Evolutionary conservation across 2,113 vertebrate genomes (phyloP), one percentile per base, ranked within the genome.

Genomic region (Grammomys dolichurus): DNA sequence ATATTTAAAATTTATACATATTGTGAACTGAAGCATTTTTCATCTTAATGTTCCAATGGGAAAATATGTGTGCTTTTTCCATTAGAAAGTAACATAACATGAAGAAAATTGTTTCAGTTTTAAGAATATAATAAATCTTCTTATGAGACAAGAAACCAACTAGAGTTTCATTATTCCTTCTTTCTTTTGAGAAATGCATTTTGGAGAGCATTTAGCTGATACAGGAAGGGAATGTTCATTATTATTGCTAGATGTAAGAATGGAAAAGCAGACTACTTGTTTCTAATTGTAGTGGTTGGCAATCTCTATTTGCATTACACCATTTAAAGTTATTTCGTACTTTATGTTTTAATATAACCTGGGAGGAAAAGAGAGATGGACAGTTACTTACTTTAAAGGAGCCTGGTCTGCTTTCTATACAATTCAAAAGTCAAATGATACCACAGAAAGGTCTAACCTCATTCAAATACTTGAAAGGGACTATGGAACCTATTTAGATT

Each of bases 331-430:
- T 95, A 87, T 51, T 90, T 28, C 40, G 14, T 87, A 33, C 88
- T 94, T 84, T 95, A 43, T 96, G 63, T 82, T 94, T 93, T 94
- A 65, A 86, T 93, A 40, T 88, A 94, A 90, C 16, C 51, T 69
- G 20, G 17, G 20, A 65, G 22, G 58, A 90, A 96, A 96, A 92
- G 85, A 85, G 33, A 91, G 17, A 78, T 91, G 69, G 73, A 97
- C 93, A 51, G 5, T 63, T 78, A 33, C 4, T 63, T 82, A n/a
- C 56, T 90, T 95, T 94, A 60, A 46, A 78, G 40, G 19, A 13
- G 0, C 10, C 43, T 88, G 22, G 8, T 26, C 11, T n/a, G 77
- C 76, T 91, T 91, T 11, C 28, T 24, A 73, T 81, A 92, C 2
- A 81, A 91, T 28, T 31, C 60, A 93, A 80, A 93, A 70, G 93